Base-by-base conservation (phyloP, 1,140 invertebrate species). In the Aleiodes sp. region DNA sequence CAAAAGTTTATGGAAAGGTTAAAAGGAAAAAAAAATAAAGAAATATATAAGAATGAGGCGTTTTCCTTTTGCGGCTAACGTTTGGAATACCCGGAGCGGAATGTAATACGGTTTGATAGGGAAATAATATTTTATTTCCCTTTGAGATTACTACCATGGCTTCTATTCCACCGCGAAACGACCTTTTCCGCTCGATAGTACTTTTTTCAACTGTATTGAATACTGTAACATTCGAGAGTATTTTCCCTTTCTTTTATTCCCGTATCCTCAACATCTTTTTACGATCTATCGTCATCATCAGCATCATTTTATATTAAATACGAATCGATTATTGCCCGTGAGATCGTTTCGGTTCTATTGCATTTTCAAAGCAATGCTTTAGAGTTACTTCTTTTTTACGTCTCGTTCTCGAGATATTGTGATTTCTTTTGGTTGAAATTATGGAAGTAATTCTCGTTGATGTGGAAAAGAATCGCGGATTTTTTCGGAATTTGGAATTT, bases 91-190 rank as follows among this genome's bases (percentile, higher is more conserved):
- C 68, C 74, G 70, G 70, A 78, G 77, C 76, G 77, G 73, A 80
- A 82, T 75, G 80, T 78, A 77, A 75, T 78, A 79, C 76, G 73
- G 72, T 82, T 83, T 82, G 77, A 83, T 82, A 82, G 79, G 78
- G 76, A 81, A 82, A 82, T 82, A 80, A 83, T 83, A 83, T 82
- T 82, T 82, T 82, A 82, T 81, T 82, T 66, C 70, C 64, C 72
- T 74, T 65, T 72, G 64, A 78, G 76, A 73, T 78, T 72, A 71
- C 71, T 72, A 33, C 64, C 66, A 52, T 68, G 62, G 71, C 69
- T 75, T 76, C 75, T 78, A 78, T 75, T 74, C 74, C 41, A 65
- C 63, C 73, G 60, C 57, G 62, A 65, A 70, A 73, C 73, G 71
- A 70, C 28, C 64, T 63, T 67, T 59, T 56, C 52, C 33, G 60